phyloP scores from a whole-genome alignment of 2,797 vertebrate species.

The Sebastes flavidus region DNA sequence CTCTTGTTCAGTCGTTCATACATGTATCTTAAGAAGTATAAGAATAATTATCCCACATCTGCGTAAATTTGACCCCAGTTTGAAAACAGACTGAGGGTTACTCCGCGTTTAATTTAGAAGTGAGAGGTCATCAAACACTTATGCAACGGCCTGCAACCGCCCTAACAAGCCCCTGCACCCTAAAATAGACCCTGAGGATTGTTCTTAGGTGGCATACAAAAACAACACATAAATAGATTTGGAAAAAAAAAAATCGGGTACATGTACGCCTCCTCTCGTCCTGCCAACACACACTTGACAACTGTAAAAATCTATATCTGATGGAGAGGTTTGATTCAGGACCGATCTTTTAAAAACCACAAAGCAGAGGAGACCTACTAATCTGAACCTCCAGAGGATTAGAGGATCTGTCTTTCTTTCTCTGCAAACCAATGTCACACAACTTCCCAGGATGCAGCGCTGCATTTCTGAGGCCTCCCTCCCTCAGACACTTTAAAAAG shows the following conservation, averaged over 20 bases:
- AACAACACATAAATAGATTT: constrained; percentile 79
- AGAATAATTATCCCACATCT: not conserved
- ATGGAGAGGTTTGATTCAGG: constrained; percentile 20
- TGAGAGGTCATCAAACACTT: constrained; percentile 74
- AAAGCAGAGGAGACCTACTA: constrained; percentile 23
- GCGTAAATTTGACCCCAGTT: constrained; percentile 3
- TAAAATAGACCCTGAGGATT: constrained; percentile 76
- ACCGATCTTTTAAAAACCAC: constrained; percentile 50
- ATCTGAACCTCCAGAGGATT: constrained; percentile 52
- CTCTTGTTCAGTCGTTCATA: not conserved
- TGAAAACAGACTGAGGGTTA: constrained; percentile 44
- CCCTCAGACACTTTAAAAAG: constrained; percentile 34
- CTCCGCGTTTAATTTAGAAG: constrained; percentile 65
- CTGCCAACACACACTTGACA: not conserved
- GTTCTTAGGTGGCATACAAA: constrained; percentile 72
- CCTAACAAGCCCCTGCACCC: constrained; percentile 55
- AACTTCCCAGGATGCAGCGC: constrained; percentile 51
- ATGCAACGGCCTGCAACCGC: constrained; percentile 69
- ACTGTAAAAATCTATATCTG: not conserved
- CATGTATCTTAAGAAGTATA: not conserved
- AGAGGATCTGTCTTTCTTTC: constrained; percentile 39
- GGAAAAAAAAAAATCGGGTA: constrained; percentile 7
- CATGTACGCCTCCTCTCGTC: constrained; percentile 1
- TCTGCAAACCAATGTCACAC: constrained; percentile 52
- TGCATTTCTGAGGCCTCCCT: constrained; percentile 58